A percentile compares a stretch with the other conserved stretches of the same genome.
These are phyloP conservation scores for Drosophila prostipennis DNA, from an alignment of 2,888 invertebrate species.

Conservation along the genomic window DNA sequence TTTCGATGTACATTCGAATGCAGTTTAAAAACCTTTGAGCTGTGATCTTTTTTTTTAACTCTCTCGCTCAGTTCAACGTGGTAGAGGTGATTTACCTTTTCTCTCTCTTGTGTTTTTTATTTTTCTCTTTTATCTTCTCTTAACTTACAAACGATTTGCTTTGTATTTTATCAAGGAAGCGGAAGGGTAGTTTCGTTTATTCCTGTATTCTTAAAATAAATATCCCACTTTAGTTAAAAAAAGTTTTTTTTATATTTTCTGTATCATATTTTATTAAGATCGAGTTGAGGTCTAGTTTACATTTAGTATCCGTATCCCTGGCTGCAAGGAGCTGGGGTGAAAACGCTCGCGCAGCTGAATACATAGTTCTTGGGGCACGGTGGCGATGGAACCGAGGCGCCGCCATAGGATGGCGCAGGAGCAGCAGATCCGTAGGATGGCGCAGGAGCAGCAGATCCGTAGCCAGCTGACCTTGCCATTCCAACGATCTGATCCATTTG, in stretches of 20 bases:
- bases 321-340: constrained; percentile 54
- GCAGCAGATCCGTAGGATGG: constrained; percentile 35
- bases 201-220: too few species aligned
- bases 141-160: too few species aligned
- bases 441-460: constrained; percentile 26
- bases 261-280: constrained; percentile 4
- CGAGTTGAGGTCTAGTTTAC: background rate
- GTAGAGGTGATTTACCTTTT: too few species aligned
- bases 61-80: background rate
- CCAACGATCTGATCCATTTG: constrained; percentile 43
- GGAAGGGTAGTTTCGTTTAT: too few species aligned
- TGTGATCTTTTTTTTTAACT: background rate
- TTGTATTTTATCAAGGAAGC: too few species aligned
- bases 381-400: constrained; percentile 52
- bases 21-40: background rate
- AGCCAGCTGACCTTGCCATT: constrained; percentile 36
- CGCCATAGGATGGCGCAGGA: constrained; percentile 35
- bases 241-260: background rate
- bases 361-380: constrained; percentile 59
- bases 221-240: too few species aligned
- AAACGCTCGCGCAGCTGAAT: constrained; percentile 59
- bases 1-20: background rate
- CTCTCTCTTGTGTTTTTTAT: too few species aligned
- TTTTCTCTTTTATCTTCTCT: background rate
- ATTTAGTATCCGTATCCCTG: constrained; percentile 47